Base-by-base conservation (phyloP, 1,140 invertebrate genomes). In the Drosophila setifemur region DNA sequence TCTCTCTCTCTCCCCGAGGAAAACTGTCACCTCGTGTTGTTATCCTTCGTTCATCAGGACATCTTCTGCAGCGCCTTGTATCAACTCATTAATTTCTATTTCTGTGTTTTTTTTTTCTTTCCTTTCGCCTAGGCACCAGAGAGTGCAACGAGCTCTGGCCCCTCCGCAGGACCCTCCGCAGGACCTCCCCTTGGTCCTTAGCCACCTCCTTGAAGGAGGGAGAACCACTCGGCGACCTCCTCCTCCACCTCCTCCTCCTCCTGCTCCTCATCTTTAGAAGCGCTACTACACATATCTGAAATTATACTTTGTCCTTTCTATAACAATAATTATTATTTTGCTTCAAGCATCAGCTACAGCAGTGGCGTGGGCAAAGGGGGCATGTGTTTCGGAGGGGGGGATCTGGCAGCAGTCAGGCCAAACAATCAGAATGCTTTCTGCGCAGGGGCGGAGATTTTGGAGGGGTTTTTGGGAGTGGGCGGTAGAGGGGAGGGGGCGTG, bases 281-380 rank as follows among this genome's bases (percentile, higher is more conserved):
- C 69, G 58, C 70, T 67, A 63, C 67, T 83, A 77, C 77, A 82
- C 77, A 83, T 82, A 85, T 85, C 79, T 85, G 79, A 85, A 85
- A 85, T 85, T 86, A 86, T 85, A 85, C 79, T 85, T 85, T 85
- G 81, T 85, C 75, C 81, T 86, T 85, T 85, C 81, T 85, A 85
- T 86, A 85, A 85, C 81, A 85, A 85, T 85, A 85, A 85, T 85
- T 85, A 85, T 85, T 85, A 85, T 85, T 85, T 85, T 86, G 75
- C 76, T 85, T 79, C 54, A 85, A 85, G 79, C 79, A 86, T 82
- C 78, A 73, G 33, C 75, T 55, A 45, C 48, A 71, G 39, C 67
- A 42, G 19, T 1, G 23, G 8, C 9, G 5, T 1, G 28, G 9
- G 11, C n/a, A 6, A 1, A 2, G 7, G 21, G 7, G 8, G 33